Base-by-base conservation (phyloP, 1,140 invertebrate genomes). In the Diorhabda elongata region DNA sequence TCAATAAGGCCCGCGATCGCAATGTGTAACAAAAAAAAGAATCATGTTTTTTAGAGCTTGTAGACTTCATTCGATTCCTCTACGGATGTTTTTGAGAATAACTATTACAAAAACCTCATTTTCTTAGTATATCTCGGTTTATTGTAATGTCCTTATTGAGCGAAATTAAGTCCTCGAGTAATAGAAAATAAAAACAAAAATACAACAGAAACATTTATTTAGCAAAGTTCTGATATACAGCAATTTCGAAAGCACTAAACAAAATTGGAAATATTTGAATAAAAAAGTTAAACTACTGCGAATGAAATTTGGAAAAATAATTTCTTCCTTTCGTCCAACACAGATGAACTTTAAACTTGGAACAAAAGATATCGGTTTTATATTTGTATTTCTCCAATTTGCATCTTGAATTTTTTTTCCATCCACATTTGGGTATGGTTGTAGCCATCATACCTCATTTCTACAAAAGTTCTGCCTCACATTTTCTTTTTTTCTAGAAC, bases 351-450 rank as follows among this genome's bases (percentile, higher is more conserved):
- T 61, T 42, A 61, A 6, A 61, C 26, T 9, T 61, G 26, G 7
- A 61, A 7, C 7, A 9, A 2, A 9, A 61, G 7, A 61, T 61
- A 41, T 61, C 2, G 7, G 59, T 61, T 26, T 9, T 61, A 61
- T 61, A 9, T 61, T 61, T 61, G n/a, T 9, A 63, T 63, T 43
- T 41, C 66, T 67, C 59, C 42, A 69, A 26, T 26, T 26, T 26
- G 26, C 26, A 26, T 26, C 26, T 26, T 26, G 26, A 26, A 26
- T 26, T 26, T 26, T 26, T n/a, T 26, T 26, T 26, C 26, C 26
- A 26, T 26, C 26, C 26, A 26, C 26, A 26, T 26, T 26, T 26
- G 26, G 2, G 26, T 26, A 26, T 26, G 26, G 26, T 26, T 26
- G 26, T 26, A 26, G 26, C 26, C 26, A 26, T 26, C 26, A 26